These are phyloP conservation scores for Morone chrysops DNA, from an alignment of 2,113 vertebrate species.

Conservation along the genomic window DNA sequence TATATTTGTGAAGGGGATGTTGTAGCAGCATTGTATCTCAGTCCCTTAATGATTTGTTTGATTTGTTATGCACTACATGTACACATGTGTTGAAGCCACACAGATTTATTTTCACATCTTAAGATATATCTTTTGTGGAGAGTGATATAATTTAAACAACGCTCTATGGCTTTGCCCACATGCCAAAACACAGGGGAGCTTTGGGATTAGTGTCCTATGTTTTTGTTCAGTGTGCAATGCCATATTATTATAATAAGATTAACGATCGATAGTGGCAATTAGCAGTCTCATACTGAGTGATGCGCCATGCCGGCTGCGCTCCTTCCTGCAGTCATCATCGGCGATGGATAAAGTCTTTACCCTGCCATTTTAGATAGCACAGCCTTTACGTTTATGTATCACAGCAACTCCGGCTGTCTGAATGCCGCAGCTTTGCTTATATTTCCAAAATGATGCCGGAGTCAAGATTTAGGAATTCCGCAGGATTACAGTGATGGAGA, in stretches of 20 bases:
- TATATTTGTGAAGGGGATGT: constrained; percentile 43
- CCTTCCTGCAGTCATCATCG: constrained; percentile 68
- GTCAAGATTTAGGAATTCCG: constrained; percentile 63
- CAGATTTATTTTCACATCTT: constrained; percentile 30
- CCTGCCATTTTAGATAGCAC: constrained; percentile 74
- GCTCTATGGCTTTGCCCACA: constrained; percentile 16
- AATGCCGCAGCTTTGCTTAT: constrained; percentile 48
- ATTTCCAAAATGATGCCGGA: constrained; percentile 17
- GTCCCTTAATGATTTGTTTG: constrained; percentile 36
- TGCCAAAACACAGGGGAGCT: constrained; percentile 36
- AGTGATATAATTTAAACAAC: background rate
- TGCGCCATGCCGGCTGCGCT: constrained; percentile 79
- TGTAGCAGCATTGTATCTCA: constrained; percentile 40
- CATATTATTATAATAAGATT: constrained; percentile 75
- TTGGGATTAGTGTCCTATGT: constrained; percentile 29
- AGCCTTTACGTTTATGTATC: constrained; percentile 15
- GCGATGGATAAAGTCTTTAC: constrained; percentile 67
- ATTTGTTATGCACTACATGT: constrained; percentile 32
- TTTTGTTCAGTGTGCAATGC: constrained; percentile 39
- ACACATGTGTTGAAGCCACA: constrained; percentile 49
- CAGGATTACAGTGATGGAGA: constrained; percentile 60
- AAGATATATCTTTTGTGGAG: background rate
- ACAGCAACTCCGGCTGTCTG: background rate
- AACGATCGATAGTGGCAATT: constrained; percentile 74
- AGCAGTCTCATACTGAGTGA: constrained; percentile 77